Conservation (phyloP, 2,797 vertebrate genomes). For the Bufotes viridis region DNA sequence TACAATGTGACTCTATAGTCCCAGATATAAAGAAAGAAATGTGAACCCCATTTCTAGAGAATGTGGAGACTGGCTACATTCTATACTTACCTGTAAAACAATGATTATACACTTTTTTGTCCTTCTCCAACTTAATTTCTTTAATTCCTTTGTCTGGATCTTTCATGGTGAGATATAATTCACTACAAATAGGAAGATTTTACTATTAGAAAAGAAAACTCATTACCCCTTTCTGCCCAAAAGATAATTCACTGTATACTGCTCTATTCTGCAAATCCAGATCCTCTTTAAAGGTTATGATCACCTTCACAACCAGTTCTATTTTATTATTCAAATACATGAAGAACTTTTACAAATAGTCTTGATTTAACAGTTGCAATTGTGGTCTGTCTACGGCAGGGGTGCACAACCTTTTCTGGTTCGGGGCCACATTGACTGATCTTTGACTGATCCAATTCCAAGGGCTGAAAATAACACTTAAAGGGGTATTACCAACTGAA, state of each 20-base stretch:
- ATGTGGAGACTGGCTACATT: background rate
- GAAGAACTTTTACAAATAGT: too few relatives aligned
- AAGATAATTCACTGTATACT: background rate
- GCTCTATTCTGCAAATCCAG: background rate
- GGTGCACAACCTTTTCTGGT: too few relatives aligned
- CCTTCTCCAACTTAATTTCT: slow-evolving; percentile 90
- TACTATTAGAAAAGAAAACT: background rate
- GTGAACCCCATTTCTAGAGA: background rate
- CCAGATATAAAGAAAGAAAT: background rate
- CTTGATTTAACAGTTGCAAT: too few relatives aligned
- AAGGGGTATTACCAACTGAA: too few relatives aligned
- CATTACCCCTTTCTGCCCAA: background rate
- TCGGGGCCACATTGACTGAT: too few relatives aligned
- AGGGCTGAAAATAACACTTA: too few relatives aligned
- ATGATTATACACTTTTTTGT: slow-evolving; percentile 90
- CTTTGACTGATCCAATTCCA: too few relatives aligned
- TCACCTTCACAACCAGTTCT: background rate
- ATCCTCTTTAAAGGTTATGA: background rate
- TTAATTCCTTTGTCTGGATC: slow-evolving; percentile 88
- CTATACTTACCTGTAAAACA: slow-evolving; percentile 87
- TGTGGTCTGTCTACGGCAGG: too few relatives aligned
- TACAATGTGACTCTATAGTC: background rate
- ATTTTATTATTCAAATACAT: too few relatives aligned
- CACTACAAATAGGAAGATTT: slow-evolving; percentile 73
- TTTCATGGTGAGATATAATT: slow-evolving; percentile 88